Base-by-base conservation (phyloP, 2,113 vertebrate species). In the Oreochromis aureus region DNA sequence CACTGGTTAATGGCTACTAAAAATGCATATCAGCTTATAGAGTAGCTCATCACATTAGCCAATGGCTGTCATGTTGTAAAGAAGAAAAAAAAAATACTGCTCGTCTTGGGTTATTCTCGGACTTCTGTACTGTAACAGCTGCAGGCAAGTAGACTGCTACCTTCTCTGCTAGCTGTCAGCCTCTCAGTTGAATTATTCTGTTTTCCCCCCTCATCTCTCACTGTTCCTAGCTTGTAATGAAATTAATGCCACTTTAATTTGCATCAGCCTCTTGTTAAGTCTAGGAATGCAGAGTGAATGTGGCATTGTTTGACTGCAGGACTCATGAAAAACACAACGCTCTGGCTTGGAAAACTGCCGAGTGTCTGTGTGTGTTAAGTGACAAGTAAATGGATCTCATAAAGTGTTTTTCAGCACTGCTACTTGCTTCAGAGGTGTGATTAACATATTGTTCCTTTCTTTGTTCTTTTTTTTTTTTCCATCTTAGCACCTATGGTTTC, bases 211-310 rank as follows among this genome's bases (percentile, higher is more conserved):
- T 91, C 87, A 85, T 90, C 88, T 84, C 78, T 80, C 81, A 53
- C 87, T 44, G 88, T 88, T 92, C 61, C 59, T 69, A 27, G 61
- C 81, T 87, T 89, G 87, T 94, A 92, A 95, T 92, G 89, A 94
- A 95, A 94, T 94, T 85, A 94, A 93, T 95, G 91, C 88, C 87
- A 90, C 93, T 95, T 95, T 95, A 93, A 95, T 96, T 94, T 93
- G 86, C 84, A 92, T 93, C 86, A 86, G 88, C 63, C 79, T 87
- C 82, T 92, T 93, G 87, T 93, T 90, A 91, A 83, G 82, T 83
- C 88, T 81, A 8, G 7, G 71, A 66, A 89, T 87, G 84, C 48
- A 78, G 87, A 92, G 91, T 93, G 53, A 93, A 91, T 88, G 85
- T 86, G 84, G 51, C 91, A 88, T 89, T 93, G 86, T 94, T 93